Evolutionary conservation across 1,140 invertebrate genomes (phyloP).

Genomic region (Linepithema humile): DNA sequence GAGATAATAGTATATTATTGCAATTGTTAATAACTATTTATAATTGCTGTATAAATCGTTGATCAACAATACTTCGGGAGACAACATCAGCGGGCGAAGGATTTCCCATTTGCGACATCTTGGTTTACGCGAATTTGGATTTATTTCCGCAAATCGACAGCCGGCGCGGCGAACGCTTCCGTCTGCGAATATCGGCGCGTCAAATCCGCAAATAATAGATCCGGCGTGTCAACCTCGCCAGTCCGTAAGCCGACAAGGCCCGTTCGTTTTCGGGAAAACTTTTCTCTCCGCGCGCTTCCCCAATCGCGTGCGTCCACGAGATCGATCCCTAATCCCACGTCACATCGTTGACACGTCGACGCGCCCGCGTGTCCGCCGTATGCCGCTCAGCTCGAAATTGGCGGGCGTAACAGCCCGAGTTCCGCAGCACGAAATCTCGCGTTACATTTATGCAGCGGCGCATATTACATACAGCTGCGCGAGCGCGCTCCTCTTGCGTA

Average conservation of each 20-base stretch:
- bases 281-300: not conserved
- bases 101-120: not conserved
- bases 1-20: no score
- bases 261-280: not conserved
- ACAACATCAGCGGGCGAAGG: not conserved
- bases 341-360: not conserved
- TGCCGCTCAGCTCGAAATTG: slow-evolving; percentile 17
- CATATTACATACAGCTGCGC: not conserved
- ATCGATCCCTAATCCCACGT: slow-evolving; percentile 38
- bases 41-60: not conserved
- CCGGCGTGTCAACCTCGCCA: not conserved
- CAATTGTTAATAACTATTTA: no score
- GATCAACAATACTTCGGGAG: not conserved
- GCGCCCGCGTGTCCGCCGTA: not conserved
- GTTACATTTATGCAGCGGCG: slow-evolving; percentile 2
- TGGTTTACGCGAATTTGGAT: slow-evolving; percentile 24
- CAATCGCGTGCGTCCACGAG: slow-evolving; percentile 14
- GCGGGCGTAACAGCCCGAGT: not conserved
- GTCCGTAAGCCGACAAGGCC: slow-evolving; percentile 24
- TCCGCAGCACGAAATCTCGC: not conserved
- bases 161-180: not conserved
- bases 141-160: slow-evolving; percentile 6
- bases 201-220: slow-evolving; percentile 48
- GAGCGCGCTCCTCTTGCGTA: not conserved
- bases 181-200: not conserved